Conservation (phyloP, 2,888 invertebrate species). For the Drosophila merina region DNA sequence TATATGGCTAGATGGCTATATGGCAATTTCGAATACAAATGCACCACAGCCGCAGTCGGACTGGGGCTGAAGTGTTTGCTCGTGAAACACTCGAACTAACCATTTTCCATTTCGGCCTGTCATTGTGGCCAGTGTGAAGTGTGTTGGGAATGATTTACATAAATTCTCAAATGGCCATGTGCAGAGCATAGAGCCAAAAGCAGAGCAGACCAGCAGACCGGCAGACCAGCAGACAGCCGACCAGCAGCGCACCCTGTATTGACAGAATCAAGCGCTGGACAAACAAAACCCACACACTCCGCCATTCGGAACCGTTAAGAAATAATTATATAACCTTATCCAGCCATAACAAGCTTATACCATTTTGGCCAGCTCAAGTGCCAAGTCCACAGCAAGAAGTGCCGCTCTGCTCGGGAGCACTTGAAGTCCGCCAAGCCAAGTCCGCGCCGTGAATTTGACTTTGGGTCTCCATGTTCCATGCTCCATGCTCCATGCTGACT, state of each 20-base stretch:
- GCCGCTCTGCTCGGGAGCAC: conserved; percentile 48
- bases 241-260: conserved; percentile 65
- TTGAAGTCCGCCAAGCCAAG: conserved; percentile 43
- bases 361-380: conserved; percentile 47
- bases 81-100: conserved; percentile 74
- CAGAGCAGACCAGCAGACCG: not conserved
- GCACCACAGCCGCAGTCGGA: conserved; percentile 2
- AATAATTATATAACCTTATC: conserved; percentile 66
- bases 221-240: not conserved
- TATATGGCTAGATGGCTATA: conserved; percentile 18
- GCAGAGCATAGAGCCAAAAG: conserved; percentile 1
- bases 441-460: conserved; percentile 43
- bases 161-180: conserved; percentile 68
- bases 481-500: conserved; percentile 6
- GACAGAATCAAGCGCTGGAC: conserved; percentile 71
- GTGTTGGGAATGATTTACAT: conserved; percentile 74
- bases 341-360: conserved; percentile 42
- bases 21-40: conserved; percentile 33
- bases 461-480: not conserved
- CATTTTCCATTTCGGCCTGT: conserved; percentile 67
- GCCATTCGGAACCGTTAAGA: conserved; percentile 59
- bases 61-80: conserved; percentile 67
- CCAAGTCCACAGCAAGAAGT: conserved; percentile 35
- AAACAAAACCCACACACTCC: conserved; percentile 66
- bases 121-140: conserved; percentile 72